Conservation (phyloP, 2,113 vertebrate genomes). For the Aramus guarauna region DNA sequence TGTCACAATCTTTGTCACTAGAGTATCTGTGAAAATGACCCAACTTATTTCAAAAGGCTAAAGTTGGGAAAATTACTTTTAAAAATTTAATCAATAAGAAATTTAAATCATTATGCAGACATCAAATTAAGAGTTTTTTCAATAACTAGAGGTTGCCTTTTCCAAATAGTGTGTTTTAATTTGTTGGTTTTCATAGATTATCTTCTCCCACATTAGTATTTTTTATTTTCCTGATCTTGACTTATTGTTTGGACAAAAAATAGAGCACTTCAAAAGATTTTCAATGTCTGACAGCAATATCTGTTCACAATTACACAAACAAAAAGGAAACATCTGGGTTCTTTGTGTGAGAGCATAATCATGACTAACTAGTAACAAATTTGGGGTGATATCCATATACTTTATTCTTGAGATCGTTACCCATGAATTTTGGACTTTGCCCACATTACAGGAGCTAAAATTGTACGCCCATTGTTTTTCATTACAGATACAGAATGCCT, state of each 20-base stretch:
- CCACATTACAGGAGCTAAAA: background rate
- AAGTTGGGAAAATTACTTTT: background rate
- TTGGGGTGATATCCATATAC: background rate
- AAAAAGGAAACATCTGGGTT: background rate
- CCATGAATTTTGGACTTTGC: background rate
- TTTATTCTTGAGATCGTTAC: background rate
- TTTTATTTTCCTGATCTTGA: background rate
- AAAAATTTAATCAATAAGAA: background rate
- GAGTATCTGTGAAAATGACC: background rate
- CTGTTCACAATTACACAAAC: background rate
- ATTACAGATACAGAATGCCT: background rate
- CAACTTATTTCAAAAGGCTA: background rate
- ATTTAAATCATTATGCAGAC: background rate
- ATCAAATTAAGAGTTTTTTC: background rate
- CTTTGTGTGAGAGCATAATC: background rate
- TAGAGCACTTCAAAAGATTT: conserved; percentile 7
- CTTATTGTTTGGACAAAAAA: conserved; percentile 29
- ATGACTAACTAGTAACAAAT: background rate
- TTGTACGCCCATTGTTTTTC: background rate
- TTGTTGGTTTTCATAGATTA: background rate
- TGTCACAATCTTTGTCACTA: background rate
- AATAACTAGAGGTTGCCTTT: background rate
- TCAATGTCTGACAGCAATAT: background rate
- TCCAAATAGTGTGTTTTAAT: background rate
- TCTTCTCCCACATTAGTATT: background rate